Evolutionary conservation across 2,797 vertebrate genomes (phyloP).

Genomic region (Notamacropus eugenii): DNA sequence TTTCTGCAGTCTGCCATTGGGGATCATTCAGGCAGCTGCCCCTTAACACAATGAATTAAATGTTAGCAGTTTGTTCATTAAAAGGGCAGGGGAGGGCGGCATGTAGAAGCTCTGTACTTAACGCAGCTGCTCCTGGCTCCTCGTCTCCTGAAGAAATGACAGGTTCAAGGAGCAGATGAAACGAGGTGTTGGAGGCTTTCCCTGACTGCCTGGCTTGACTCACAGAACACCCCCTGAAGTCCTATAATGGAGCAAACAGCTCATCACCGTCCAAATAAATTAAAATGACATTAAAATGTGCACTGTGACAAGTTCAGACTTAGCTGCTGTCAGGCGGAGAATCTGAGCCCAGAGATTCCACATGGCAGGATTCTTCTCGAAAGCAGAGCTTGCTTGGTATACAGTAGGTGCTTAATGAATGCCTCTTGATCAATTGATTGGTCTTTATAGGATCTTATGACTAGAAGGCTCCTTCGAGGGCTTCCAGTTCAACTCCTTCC

Average conservation of each 20-base stretch:
- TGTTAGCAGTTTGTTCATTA: background rate
- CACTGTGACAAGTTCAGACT: background rate
- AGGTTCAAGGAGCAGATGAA: background rate
- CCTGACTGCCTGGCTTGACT: conserved; percentile 52
- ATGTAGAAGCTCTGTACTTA: background rate
- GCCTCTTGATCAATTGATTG: background rate
- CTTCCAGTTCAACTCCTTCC: background rate
- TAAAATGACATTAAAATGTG: conserved; percentile 16
- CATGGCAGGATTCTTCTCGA: background rate
- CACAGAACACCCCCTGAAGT: conserved; percentile 45
- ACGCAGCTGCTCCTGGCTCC: background rate
- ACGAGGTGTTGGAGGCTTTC: conserved; percentile 15
- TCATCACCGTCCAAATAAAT: conserved; percentile 53
- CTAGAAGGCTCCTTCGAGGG: background rate
- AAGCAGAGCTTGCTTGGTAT: background rate
- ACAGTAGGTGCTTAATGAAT: background rate
- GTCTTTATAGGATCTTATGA: background rate
- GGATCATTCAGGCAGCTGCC: accelerated
- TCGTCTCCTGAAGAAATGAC: background rate
- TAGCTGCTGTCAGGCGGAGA: background rate
- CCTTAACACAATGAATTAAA: background rate
- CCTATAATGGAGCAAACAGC: conserved; percentile 59
- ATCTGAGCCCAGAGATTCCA: background rate
- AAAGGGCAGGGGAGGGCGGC: background rate
- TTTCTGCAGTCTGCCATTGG: accelerated